Percentiles rank a stretch among this genome's conserved stretches.
Conservation (phyloP, 2,113 vertebrate genomes). For the Maccullochella peelii region DNA sequence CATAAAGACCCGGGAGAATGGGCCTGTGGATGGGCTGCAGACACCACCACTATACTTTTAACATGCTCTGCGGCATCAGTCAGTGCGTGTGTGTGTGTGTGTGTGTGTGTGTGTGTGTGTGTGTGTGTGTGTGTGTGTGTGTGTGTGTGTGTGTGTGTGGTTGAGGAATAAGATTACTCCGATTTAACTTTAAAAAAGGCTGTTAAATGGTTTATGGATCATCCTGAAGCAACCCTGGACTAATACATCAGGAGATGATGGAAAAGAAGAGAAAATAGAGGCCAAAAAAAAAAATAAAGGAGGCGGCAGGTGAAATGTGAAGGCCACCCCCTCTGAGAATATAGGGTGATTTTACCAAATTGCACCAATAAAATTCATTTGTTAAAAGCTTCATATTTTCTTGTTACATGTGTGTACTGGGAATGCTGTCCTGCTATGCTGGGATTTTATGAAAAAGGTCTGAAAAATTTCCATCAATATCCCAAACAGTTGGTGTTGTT, state of each 20-base stretch:
- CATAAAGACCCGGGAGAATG: constrained; percentile 85
- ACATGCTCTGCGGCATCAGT: constrained; percentile 68
- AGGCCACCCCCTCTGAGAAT: neutral
- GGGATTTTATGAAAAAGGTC: neutral
- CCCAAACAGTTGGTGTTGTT: neutral
- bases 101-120: constrained; percentile 37
- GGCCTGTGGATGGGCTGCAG: constrained; percentile 76
- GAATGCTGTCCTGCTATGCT: neutral
- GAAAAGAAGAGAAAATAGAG: constrained; percentile 39
- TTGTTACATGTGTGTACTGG: neutral
- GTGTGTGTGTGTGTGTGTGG: constrained; percentile 33
- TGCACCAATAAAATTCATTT: neutral
- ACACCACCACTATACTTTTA: constrained; percentile 75
- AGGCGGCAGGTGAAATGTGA: constrained; percentile 32
- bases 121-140: constrained; percentile 44
- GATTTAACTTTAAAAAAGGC: constrained; percentile 80
- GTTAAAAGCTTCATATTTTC: constrained; percentile 5
- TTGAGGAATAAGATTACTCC: constrained; percentile 80
- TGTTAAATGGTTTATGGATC: constrained; percentile 83
- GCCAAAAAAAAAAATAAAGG: constrained; percentile 8
- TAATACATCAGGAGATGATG: constrained; percentile 72
- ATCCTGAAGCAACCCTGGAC: constrained; percentile 59
- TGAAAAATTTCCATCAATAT: neutral
- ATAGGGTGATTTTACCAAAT: neutral
- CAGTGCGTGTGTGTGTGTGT: constrained; percentile 30